Evolutionary conservation across 2,113 vertebrate species (phyloP), one percentile per base, ranked within the genome.

Genomic region (Calyptomena viridis): DNA sequence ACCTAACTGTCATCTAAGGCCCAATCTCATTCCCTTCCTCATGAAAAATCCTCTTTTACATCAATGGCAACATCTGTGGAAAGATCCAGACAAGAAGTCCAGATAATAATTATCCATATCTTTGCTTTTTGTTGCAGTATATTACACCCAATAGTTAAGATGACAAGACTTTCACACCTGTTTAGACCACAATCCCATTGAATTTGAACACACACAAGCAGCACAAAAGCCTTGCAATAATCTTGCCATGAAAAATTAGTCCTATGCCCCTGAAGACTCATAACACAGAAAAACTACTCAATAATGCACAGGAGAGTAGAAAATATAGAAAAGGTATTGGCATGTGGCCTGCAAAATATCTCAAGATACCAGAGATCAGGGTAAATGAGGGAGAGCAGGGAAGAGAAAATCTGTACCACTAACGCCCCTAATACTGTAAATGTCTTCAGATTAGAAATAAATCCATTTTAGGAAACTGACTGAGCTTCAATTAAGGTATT

Each of bases 181-280:
- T 53, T 56, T 78, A 50, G 35, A n/a, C 40, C 50, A 47, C 9
- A 23, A 16, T 60, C 2, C 11, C 25, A 17, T 59, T 39, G 27
- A 80, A 58, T 55, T 19, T 6, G 5, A 76, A 40, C 27, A 56
- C 0, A 35, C n/a, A 49, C 7, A 75, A 39, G 12, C 20, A 88
- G 11, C 33, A 88, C 18, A 76, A 83, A 81, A 75, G 16, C 20
- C 44, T 83, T 52, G 37, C 18, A 87, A 44, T 60, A 28, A 56
- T 56, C 58, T 11, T 40, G 16, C 17, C 18, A 30, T 46, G 31
- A 31, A 20, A 62, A 64, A 64, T 21, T 23, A 87, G 12, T 28
- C 42, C 17, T 30, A 17, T 0, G 0, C 4, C 44, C 11, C 33
- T 28, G 33, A 89, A 74, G 55, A 58, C 15, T 19, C 21, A 44